Conservation (phyloP, 1,140 invertebrate species). For the Dysdera silvatica region DNA sequence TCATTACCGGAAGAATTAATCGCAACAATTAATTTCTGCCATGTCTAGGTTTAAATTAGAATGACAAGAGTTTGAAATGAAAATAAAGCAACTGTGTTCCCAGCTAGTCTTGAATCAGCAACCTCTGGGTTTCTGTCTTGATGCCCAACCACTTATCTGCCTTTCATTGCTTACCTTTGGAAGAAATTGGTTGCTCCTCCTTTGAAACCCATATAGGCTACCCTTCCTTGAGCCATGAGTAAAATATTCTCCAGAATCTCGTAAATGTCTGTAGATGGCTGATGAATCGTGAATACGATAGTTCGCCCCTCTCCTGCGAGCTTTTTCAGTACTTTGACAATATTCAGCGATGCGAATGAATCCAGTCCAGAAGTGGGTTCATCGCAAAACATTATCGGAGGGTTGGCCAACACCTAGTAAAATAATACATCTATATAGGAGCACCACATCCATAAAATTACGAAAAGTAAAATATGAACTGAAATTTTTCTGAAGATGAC, state of each 20-base stretch:
- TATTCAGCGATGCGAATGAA: slow-evolving; percentile 83
- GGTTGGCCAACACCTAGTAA: slow-evolving; percentile 87
- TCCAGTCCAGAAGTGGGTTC: slow-evolving; percentile 92
- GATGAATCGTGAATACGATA: slow-evolving; percentile 89
- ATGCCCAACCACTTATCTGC: too few relatives aligned
- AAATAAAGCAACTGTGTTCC: too few relatives aligned
- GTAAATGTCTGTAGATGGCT: slow-evolving; percentile 89
- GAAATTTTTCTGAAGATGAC: too few relatives aligned
- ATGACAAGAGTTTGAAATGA: too few relatives aligned
- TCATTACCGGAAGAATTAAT: too few relatives aligned
- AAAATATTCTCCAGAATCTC: slow-evolving; percentile 84
- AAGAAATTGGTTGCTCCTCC: slow-evolving; percentile 74
- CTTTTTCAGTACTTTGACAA: slow-evolving; percentile 66
- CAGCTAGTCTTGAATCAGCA: too few relatives aligned
- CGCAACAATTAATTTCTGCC: too few relatives aligned
- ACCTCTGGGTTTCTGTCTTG: too few relatives aligned
- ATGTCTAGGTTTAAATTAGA: too few relatives aligned
- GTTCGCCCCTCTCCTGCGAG: slow-evolving; percentile 75
- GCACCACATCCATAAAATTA: too few relatives aligned
- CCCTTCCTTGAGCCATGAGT: slow-evolving; percentile 82
- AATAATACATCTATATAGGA: too few relatives aligned
- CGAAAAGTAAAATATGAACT: too few relatives aligned
- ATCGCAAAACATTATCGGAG: slow-evolving; percentile 91
- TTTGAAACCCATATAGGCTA: slow-evolving; percentile 78
- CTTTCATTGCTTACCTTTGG: slow-evolving; percentile 57